Evolutionary conservation across 2,113 vertebrate species (phyloP), one percentile per base, ranked within the genome.

Genomic region (Zosterops hypoxanthus): DNA sequence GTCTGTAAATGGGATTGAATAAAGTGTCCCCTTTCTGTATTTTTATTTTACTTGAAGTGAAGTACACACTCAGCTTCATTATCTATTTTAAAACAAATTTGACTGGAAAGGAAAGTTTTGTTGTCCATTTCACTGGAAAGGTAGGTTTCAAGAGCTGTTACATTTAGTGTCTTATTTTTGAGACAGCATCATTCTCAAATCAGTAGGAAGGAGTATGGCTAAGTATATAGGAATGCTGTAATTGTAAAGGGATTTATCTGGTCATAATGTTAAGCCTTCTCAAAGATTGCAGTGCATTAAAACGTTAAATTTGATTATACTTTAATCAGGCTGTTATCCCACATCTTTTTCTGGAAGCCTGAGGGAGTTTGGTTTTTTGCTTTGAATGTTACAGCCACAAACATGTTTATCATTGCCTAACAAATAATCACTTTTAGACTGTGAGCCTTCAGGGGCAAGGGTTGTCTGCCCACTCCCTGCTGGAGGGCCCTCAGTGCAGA

Each of bases 351-450:
- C 60, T 91, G 82, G 47, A 90, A 87, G 70, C 69, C 73, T 66
- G 56, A 55, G 68, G 65, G 22, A 23, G 28, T 93, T 94, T 60
- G 64, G 12, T 12, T 90, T 83, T 61, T 94, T 77, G 60, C 80
- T 88, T 81, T 89, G 77, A 78, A 86, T 86, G 78, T 75, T 91
- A 81, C 2, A 9, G 61, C 83, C 68, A 25, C 41, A 82, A 56
- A 71, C 46, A 72, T 75, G 46, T 63, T 88, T 93, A 60, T 90
- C 47, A 52, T 93, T 92, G 88, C 86, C 94, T 94, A 89, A 95
- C 92, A 92, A 95, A 94, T 94, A 92, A 91, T 94, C 86, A 56
- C 59, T 86, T 88, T 33, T 83, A 88, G 77, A 72, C 28, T 71
- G 69, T 56, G 66, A 79, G 69, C 77, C 83, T 81, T 84, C 53